phyloP scores from a whole-genome alignment of 30 jellyfish, hydroid and myxozoan genomes.

The Pelagia noctiluca region DNA sequence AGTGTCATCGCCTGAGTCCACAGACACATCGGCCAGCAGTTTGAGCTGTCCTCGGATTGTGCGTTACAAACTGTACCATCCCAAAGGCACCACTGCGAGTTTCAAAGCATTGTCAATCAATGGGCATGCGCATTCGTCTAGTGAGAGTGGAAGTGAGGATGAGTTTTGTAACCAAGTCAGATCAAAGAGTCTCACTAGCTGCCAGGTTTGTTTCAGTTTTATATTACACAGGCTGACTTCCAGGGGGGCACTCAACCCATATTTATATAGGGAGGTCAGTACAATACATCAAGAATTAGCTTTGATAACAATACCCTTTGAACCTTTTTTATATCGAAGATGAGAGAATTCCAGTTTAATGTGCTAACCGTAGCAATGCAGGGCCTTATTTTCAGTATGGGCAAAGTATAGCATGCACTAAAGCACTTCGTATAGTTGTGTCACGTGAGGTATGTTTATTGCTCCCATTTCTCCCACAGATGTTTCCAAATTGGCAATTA shows the following conservation, averaged over 20 bases:
- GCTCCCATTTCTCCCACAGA: too few species aligned
- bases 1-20: constrained; percentile 62
- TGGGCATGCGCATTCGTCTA: not conserved
- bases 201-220: constrained; percentile 27
- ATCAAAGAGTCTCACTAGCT: constrained; percentile 62
- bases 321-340: not conserved
- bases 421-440: too few species aligned
- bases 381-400: not conserved
- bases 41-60: constrained; percentile 41
- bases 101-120: not conserved
- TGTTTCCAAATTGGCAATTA: too few species aligned
- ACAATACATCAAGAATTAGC: too few species aligned
- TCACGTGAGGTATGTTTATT: too few species aligned
- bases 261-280: too few species aligned
- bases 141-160: constrained; percentile 69
- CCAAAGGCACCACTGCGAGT: not conserved
- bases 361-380: not conserved
- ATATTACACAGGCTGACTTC: not conserved
- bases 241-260: too few species aligned
- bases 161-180: constrained; percentile 35
- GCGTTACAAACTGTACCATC: constrained; percentile 6
- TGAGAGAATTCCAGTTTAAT: not conserved
- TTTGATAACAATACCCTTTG: not conserved
- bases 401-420: too few species aligned
- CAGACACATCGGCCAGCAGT: constrained; percentile 71